These are phyloP conservation scores for Florisuga fusca DNA, from an alignment of 2,797 vertebrate genomes.

Conservation along the genomic window DNA sequence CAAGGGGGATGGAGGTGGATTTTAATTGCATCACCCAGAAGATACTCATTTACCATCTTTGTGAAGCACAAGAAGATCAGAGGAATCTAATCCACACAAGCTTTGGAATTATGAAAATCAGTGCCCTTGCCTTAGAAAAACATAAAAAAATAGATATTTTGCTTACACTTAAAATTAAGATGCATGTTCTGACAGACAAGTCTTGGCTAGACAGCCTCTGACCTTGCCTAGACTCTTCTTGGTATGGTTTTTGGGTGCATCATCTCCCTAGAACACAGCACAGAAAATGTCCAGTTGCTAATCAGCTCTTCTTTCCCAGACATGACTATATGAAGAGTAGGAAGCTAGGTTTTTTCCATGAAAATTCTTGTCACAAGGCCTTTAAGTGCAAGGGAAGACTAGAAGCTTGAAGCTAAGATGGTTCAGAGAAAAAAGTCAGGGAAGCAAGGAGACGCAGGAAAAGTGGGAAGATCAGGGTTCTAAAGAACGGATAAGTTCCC, in stretches of 20 bases:
- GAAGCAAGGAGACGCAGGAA: not conserved
- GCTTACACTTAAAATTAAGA: not conserved
- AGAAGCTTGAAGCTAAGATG: not conserved
- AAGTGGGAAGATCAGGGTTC: not conserved
- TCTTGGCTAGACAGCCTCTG: slow-evolving; percentile 23
- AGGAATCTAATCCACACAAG: not conserved
- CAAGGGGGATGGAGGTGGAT: not conserved
- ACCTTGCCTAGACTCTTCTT: slow-evolving; percentile 47
- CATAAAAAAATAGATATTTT: not conserved
- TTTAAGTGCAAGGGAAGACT: not conserved
- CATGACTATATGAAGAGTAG: not conserved
- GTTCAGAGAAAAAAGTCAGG: not conserved
- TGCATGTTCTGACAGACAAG: slow-evolving; percentile 35
- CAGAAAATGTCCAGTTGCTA: slow-evolving; percentile 1
- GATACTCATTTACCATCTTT: not conserved
- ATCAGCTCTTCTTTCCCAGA: not conserved
- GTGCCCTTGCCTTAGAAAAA: not conserved
- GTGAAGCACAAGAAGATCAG: not conserved
- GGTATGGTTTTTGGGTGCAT: not conserved
- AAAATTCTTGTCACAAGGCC: not conserved
- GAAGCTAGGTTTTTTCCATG: slow-evolving; percentile 15
- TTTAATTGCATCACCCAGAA: not conserved
- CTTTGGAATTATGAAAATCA: not conserved
- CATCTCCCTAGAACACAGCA: slow-evolving; percentile 25
- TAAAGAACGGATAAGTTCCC: not conserved